Evolutionary conservation across 2,888 invertebrate genomes (phyloP).

Genomic region (Apodemia mormo): DNA sequence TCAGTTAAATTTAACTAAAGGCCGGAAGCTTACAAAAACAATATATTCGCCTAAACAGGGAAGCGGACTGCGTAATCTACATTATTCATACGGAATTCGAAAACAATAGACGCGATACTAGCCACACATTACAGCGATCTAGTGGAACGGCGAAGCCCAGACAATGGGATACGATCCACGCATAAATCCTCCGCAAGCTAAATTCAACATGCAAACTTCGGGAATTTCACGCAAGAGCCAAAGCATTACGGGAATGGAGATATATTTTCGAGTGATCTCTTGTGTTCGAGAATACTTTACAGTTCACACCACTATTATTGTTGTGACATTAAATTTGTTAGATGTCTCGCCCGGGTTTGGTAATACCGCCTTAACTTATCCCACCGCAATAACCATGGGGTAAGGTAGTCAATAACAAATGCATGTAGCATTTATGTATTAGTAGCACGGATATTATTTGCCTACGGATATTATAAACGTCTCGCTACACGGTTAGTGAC

Average conservation of each 20-base stretch:
- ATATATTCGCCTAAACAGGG: slow-evolving; percentile 3
- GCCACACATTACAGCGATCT: slow-evolving; percentile 6
- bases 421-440: too few relatives aligned
- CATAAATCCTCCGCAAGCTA: slow-evolving; percentile 11
- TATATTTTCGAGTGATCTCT: slow-evolving; percentile 10
- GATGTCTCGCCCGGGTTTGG: too few relatives aligned
- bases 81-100: slow-evolving; percentile 17
- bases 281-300: background rate
- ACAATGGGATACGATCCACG: slow-evolving; percentile 1
- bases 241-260: slow-evolving; percentile 13
- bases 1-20: slow-evolving; percentile 6
- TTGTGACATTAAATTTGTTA: background rate
- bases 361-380: too few relatives aligned
- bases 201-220: slow-evolving; percentile 15
- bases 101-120: slow-evolving; percentile 17
- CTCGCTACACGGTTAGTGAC: too few relatives aligned
- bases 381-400: too few relatives aligned
- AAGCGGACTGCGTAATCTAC: slow-evolving; percentile 11
- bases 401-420: too few relatives aligned
- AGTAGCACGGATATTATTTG: too few relatives aligned
- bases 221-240: slow-evolving; percentile 17
- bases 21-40: slow-evolving; percentile 15
- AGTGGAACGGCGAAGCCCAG: background rate
- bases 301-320: background rate
- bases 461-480: too few relatives aligned